Percentiles rank a stretch among this genome's conserved stretches.
Evolutionary conservation across 1,140 invertebrate species (phyloP).

Genomic region (Drosophila simulans): DNA sequence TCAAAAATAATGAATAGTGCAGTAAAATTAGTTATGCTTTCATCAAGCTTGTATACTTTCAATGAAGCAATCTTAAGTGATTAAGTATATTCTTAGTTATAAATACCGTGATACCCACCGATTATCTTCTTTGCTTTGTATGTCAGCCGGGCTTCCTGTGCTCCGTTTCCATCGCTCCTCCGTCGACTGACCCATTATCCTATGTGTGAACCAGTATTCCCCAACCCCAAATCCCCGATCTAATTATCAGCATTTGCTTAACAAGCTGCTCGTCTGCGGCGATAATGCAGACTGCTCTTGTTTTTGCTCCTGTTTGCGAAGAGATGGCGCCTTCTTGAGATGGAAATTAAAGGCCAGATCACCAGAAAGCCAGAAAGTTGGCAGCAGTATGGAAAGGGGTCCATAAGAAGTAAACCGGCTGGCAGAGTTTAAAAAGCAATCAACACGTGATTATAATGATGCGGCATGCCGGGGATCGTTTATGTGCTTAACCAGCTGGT

Average conservation of each 20-base stretch:
- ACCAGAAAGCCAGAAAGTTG: constrained; percentile 3
- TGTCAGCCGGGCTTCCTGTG: constrained; percentile 43
- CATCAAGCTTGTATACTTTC: neutral
- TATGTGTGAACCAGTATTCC: constrained; percentile 43
- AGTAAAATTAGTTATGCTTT: neutral
- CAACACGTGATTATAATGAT: constrained; percentile 83
- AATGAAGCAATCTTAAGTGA: constrained; percentile 4
- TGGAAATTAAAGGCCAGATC: constrained; percentile 57
- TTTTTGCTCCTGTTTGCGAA: constrained; percentile 28
- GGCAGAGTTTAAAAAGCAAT: constrained; percentile 79
- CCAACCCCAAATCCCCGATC: constrained; percentile 13
- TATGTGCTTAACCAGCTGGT: constrained; percentile 43
- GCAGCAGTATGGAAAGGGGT: constrained; percentile 6
- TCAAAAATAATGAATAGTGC: neutral
- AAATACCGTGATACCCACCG: constrained; percentile 7
- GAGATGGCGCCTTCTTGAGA: constrained; percentile 40
- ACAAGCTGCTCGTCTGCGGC: constrained; percentile 47
- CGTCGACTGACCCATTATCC: constrained; percentile 36
- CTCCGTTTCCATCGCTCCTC: neutral
- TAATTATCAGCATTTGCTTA: constrained; percentile 60
- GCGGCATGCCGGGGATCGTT: constrained; percentile 51
- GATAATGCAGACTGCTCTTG: constrained; percentile 50
- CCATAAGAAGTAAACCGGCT: constrained; percentile 2
- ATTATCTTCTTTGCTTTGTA: constrained; percentile 32
- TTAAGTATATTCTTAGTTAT: constrained; percentile 28